Evolutionary conservation across 1,140 invertebrate genomes (phyloP), one percentile per base, ranked within the genome.

Genomic region (Zaprionus africanus): DNA sequence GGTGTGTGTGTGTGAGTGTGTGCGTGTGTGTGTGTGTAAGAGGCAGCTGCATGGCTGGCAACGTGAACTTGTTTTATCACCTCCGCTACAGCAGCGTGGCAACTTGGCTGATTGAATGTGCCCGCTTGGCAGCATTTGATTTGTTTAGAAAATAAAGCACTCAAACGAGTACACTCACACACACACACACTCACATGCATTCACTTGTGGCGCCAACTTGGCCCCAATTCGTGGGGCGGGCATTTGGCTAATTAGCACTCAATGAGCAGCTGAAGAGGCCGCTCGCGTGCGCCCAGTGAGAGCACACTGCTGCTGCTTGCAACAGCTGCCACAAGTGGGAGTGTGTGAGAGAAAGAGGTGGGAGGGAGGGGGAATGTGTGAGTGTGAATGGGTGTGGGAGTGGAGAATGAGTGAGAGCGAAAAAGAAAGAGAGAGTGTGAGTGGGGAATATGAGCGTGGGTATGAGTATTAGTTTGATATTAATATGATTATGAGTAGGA

Each of bases 91-190:
- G 26, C 63, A 69, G 51, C 81, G 56, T 68, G 70, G 72, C 59
- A 79, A 82, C 76, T 86, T 58, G 38, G 67, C 85, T 90, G 85
- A 90, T 90, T 88, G 85, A 88, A 90, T 88, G 76, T 88, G 69
- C 59, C 56, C 22, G 49, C 72, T 78, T 82, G 82, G 76, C 84
- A 88, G 81, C 85, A 84, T 84, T 90, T 88, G 81, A 90, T 90
- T 88, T 88, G 85, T 88, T 88, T 88, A 88, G 68, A 90, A 73
- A 82, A 88, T 84, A 90, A 88, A 90, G 81, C 78, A 84, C 85
- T 78, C 75, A 81, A 78, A 63, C 79, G 69, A 54, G 49, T 61
- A 59, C 43, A 61, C 57, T 17, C 70, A 65, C 58, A 38, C 26
- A n/a, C n/a, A n/a, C n/a, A 69, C 74, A 53, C 43, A 38, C 26